Evolutionary conservation across 2,113 vertebrate genomes (phyloP), one percentile per base, ranked within the genome.

Genomic region (Neomonachus schauinslandi): DNA sequence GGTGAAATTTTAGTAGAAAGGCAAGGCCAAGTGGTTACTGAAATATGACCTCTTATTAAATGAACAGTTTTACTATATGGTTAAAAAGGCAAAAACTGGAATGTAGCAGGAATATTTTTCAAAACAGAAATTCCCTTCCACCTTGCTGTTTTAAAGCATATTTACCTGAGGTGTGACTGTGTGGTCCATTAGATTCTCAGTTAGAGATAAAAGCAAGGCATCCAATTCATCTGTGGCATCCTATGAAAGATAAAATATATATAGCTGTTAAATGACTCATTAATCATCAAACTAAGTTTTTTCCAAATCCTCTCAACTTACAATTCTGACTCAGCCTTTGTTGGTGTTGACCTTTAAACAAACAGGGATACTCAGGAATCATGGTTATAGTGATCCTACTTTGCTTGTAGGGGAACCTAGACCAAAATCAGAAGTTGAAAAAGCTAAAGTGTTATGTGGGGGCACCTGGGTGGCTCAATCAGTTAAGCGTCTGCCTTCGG

Each of bases 161-260:
- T 98, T 99, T 99, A 99, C 99, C 97, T 98, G 98, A 92, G 99
- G 99, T 87, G 98, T 92, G 21, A 98, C 98, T 98, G 99, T 99
- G 98, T 99, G 99, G 98, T 99, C 99, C 83, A 99, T 99, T 94
- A 99, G 99, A 99, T 99, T 99, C 97, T 99, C 99, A 53, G 99
- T 98, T 77, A 99, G 95, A 28, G 98, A 98, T 76, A 98, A 96
- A 14, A 98, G 94, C 88, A 98, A 98, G 94, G 98, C 98, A 92
- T 99, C 99, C 88, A 98, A 97, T 84, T 99, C 99, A 91, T 99
- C 99, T 71, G 99, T 96, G 98, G 99, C 97, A 83, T 98, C 99
- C 99, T 99, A 89, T 24, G 98, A 69, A 97, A 97, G 97, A 99
- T 82, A 98, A 97, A 98, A 89, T 51, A 98, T 65, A 88, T 94